Evolutionary conservation across 2,888 invertebrate genomes (phyloP).

Genomic region (Xestia sexstrigata): DNA sequence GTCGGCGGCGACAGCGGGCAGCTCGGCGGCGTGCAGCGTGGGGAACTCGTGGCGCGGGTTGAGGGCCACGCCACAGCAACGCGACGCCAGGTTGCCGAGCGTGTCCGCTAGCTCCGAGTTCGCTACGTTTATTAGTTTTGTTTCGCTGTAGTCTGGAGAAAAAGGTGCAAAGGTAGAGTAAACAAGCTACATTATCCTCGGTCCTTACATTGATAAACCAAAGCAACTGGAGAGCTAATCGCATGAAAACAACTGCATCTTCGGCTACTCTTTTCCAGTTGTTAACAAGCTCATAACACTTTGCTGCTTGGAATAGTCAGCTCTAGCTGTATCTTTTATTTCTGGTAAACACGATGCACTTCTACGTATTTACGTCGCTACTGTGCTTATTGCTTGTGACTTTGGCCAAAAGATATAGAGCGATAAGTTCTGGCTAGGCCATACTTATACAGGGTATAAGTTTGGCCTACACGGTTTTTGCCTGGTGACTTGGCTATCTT

Average conservation of each 20-base stretch:
- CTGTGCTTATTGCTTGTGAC: too few relatives aligned
- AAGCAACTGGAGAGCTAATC: not conserved
- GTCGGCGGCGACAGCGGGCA: constrained; percentile 76
- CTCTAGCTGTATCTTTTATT: not conserved
- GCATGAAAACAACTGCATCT: not conserved
- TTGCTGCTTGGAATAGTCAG: not conserved
- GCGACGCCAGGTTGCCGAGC: constrained; percentile 96
- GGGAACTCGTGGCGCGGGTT: constrained; percentile 96
- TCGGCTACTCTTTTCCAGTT: not conserved
- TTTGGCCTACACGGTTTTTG: constrained; percentile 76
- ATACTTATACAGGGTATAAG: not conserved
- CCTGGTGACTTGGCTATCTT: constrained; percentile 99
- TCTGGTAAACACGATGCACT: not conserved
- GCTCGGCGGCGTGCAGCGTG: constrained; percentile 84
- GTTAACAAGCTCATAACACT: not conserved
- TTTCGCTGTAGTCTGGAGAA: constrained; percentile 92
- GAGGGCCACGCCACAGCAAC: constrained; percentile 94
- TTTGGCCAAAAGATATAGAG: not conserved
- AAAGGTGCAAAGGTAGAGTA: not conserved
- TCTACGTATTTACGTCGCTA: not conserved
- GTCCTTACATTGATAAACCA: not conserved
- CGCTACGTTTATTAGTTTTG: constrained; percentile 93
- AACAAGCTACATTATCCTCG: not conserved
- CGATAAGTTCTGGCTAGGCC: too few relatives aligned
- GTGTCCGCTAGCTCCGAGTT: constrained; percentile 98